A percentile compares a stretch with the other conserved stretches of the same genome.
Conservation (phyloP, 2,797 vertebrate species). For the Rhinoraja longicauda region DNA sequence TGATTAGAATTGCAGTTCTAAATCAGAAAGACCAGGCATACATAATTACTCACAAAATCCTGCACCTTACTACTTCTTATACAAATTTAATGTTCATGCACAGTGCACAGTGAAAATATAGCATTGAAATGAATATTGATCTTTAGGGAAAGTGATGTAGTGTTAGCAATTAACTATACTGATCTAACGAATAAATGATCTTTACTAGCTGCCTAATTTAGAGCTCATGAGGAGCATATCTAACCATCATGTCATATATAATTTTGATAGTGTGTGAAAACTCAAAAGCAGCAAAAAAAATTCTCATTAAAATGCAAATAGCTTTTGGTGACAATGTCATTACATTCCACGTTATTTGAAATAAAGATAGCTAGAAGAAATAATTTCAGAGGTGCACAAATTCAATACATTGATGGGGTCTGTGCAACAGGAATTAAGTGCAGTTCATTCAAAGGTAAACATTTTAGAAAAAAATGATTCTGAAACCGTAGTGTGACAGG, state of each 20-base stretch:
- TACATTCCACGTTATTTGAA: background rate
- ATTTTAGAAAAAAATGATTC: background rate
- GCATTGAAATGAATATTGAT: background rate
- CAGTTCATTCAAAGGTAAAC: background rate
- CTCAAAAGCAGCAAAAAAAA: background rate
- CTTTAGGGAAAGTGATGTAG: background rate
- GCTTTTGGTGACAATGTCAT: background rate
- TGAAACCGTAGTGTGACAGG: no score
- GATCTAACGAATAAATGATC: background rate
- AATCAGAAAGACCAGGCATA: background rate
- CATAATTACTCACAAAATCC: background rate
- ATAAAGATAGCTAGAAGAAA: background rate
- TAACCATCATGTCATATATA: background rate
- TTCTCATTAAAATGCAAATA: constrained; percentile 23
- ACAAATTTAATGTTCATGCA: background rate
- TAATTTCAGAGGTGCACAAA: background rate
- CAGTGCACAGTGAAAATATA: background rate
- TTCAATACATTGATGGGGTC: background rate
- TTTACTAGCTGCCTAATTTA: constrained; percentile 23
- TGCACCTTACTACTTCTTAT: background rate
- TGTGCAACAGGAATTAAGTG: background rate
- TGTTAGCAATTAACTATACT: background rate
- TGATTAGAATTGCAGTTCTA: background rate
- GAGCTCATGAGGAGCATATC: background rate
- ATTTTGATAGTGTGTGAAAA: background rate